Percentiles rank a stretch among this genome's conserved stretches.
Evolutionary conservation across 2,113 vertebrate species (phyloP).

Genomic region (Gavialis gangeticus): DNA sequence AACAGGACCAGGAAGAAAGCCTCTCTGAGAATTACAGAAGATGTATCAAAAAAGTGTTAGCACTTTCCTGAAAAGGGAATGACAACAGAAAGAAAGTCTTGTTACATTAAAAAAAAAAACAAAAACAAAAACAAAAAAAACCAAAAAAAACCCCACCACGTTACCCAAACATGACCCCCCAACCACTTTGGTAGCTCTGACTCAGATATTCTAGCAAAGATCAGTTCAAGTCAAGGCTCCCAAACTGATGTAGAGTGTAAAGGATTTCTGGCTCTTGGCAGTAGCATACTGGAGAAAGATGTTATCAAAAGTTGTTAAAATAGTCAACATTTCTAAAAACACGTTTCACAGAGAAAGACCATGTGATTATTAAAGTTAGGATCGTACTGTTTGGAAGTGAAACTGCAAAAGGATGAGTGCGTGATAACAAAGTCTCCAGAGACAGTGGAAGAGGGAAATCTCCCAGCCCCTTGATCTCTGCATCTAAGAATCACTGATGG

Average conservation of each 20-base stretch:
- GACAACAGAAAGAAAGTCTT: background rate
- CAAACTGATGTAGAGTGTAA: background rate
- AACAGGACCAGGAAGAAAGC: background rate
- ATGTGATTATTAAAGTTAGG: background rate
- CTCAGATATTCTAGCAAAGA: background rate
- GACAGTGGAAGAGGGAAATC: background rate
- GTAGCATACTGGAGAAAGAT: background rate
- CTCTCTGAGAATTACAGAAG: background rate
- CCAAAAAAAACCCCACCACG: background rate
- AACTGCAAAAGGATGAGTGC: background rate
- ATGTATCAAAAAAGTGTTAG: background rate
- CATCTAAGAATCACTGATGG: too few relatives aligned
- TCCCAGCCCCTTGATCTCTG: background rate
- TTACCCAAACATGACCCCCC: background rate
- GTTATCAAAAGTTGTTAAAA: background rate
- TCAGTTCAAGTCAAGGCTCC: background rate
- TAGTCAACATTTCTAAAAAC: background rate
- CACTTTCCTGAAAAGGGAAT: constrained; percentile 1
- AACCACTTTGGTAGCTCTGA: background rate
- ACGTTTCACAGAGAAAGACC: background rate
- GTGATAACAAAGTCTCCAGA: background rate
- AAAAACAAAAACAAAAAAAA: accelerated
- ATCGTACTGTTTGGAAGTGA: background rate
- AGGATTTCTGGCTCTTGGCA: background rate
- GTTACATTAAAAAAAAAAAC: background rate